Percentiles rank a stretch among this genome's conserved stretches.
phyloP scores from a whole-genome alignment of 2,113 vertebrate species.

The Salvelinus fontinalis region DNA sequence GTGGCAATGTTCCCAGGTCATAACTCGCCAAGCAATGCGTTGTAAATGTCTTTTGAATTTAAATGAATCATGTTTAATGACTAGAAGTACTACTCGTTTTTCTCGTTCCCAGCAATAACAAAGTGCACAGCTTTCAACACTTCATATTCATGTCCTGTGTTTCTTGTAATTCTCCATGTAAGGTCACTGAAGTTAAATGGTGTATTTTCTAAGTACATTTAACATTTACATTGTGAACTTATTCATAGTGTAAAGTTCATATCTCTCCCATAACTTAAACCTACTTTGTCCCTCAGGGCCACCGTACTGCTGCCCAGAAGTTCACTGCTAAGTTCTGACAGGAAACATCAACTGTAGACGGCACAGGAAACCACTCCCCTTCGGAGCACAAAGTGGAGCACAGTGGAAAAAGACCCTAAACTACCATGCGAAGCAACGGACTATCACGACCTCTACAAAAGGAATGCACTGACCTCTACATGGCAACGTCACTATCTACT shows the following conservation, averaged over 20 bases:
- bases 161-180: not conserved
- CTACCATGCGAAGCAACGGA: constrained; percentile 13
- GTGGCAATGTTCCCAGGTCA: too few species aligned
- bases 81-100: too few species aligned
- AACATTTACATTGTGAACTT: too few species aligned
- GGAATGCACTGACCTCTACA: constrained; percentile 23
- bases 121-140: not conserved
- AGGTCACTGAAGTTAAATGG: not conserved
- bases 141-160: not conserved
- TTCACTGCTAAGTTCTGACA: constrained; percentile 26
- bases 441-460: constrained; percentile 10
- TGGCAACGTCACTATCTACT: not conserved
- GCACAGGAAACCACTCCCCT: constrained; percentile 59
- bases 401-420: constrained; percentile 30
- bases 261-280: constrained; percentile 27
- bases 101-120: too few species aligned
- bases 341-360: constrained; percentile 41
- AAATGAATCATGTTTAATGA: too few species aligned
- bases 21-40: too few species aligned
- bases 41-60: too few species aligned
- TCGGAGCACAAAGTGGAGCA: constrained; percentile 18
- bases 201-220: too few species aligned
- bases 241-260: too few species aligned
- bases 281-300: constrained; percentile 10
- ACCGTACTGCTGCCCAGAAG: not conserved